These are phyloP conservation scores for Ctenicera cuprea DNA, from an alignment of 2,888 invertebrate species.

Conservation along the genomic window DNA sequence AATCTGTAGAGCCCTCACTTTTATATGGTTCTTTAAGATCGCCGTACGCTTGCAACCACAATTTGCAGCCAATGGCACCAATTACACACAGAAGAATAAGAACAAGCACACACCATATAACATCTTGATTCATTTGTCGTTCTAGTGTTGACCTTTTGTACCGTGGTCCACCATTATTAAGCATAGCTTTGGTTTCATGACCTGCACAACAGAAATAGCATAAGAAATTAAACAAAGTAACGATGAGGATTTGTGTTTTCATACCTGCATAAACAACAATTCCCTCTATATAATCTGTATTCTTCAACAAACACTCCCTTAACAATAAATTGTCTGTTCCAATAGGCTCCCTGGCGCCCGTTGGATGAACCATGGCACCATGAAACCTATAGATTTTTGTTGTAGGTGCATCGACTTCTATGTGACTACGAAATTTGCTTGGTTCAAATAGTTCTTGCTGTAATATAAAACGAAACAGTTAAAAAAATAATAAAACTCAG, in stretches of 20 bases:
- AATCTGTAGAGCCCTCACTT: constrained; percentile 73
- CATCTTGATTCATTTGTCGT: constrained; percentile 95
- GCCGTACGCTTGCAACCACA: constrained; percentile 84
- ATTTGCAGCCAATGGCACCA: constrained; percentile 92
- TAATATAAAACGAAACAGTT: constrained; percentile 55
- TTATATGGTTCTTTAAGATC: constrained; percentile 81
- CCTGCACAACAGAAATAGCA: constrained; percentile 72
- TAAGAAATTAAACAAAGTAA: background rate
- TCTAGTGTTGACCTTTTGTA: constrained; percentile 95
- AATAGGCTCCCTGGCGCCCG: constrained; percentile 86
- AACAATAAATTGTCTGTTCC: constrained; percentile 93
- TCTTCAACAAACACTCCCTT: constrained; percentile 95
- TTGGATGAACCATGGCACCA: constrained; percentile 89
- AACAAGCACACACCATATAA: constrained; percentile 96
- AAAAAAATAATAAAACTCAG: background rate
- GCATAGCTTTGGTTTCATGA: constrained; percentile 98
- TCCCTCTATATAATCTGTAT: constrained; percentile 97
- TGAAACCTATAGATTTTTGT: constrained; percentile 97
- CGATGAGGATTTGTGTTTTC: constrained; percentile 30
- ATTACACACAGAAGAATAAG: constrained; percentile 91
- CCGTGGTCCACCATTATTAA: constrained; percentile 96
- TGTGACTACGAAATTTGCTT: constrained; percentile 85
- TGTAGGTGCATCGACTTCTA: constrained; percentile 96
- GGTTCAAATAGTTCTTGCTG: constrained; percentile 86
- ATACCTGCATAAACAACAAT: constrained; percentile 95